Base-by-base conservation (phyloP, 1,140 invertebrate species). In the Euglossa dilemma region DNA sequence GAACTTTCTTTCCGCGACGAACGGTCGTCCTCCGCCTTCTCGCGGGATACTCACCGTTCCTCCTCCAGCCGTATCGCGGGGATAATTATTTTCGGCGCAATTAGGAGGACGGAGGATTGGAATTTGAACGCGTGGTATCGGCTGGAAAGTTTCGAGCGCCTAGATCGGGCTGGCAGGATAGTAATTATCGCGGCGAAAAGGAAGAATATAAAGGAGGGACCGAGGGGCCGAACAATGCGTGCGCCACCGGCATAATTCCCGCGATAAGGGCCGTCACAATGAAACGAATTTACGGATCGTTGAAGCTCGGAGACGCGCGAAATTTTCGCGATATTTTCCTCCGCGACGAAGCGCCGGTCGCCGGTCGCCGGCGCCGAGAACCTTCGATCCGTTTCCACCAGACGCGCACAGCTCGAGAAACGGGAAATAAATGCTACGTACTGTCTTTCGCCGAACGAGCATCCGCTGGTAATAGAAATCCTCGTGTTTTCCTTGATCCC, bases 281-380 rank as follows among this genome's bases (percentile, higher is more conserved):
- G 78, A 72, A 73, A 80, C 78, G 78, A 80, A 73, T 73, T 80
- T 63, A 63, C 69, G 47, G 69, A 47, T 72, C 69, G 67, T 80
- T 72, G 77, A 12, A 36, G 61, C 54, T 23, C 25, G 43, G 43
- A 59, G 52, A 52, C 56, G 67, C 77, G 77, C 25, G 77, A 72
- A 61, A 63, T 80, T 80, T 71, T 63, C 77, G 52, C 56, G 77
- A 72, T 63, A 78, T 61, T 72, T 72, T 61, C n/a, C 77, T 59
- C 47, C 20, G 18, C n/a, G 25, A 25, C n/a, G 52, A n/a, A 23
- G 64, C 52, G 16, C 11, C 23, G 52, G 23, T 36, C 52, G 16
- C 11, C 23, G 52, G 23, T 36, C 50, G 61, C 2, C 18, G 66
- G 45, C 69, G 57, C 69, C 78, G 45, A 63, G 47, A 47, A 28